These are phyloP conservation scores for Sipha maydis DNA, from an alignment of 2,888 invertebrate genomes.

Conservation along the genomic window DNA sequence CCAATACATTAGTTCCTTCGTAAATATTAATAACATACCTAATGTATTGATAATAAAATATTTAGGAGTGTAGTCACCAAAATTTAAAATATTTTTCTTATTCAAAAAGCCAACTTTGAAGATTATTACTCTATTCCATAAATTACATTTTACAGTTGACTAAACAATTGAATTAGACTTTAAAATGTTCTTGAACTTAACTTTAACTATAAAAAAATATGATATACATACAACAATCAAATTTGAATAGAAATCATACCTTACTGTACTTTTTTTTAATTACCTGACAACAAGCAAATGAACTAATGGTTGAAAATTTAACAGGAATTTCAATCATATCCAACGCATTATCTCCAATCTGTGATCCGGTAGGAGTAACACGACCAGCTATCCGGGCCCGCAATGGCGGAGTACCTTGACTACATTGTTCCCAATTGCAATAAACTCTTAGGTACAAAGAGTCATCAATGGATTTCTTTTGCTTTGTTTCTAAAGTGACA, in stretches of 20 bases:
- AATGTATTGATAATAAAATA: no score
- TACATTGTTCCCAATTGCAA: constrained; percentile 77
- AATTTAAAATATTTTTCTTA: no score
- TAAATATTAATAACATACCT: no score
- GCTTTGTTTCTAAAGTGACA: constrained; percentile 74
- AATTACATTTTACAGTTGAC: no score
- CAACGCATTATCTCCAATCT: constrained; percentile 67
- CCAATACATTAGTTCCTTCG: no score
- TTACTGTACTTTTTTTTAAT: constrained; percentile 65
- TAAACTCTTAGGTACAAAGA: constrained; percentile 74
- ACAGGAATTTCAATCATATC: constrained; percentile 82
- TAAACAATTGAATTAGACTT: no score
- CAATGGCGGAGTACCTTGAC: constrained; percentile 70
- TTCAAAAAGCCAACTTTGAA: no score
- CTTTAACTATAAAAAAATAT: neutral
- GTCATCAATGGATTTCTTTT: constrained; percentile 67
- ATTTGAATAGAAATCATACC: neutral
- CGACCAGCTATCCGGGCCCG: constrained; percentile 79
- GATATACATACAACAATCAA: neutral
- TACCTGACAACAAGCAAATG: constrained; percentile 74
- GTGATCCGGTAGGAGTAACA: constrained; percentile 74
- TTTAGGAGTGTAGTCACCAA: no score
- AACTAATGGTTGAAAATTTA: constrained; percentile 70
- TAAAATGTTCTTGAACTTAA: no score
- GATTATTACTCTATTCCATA: no score